Percentiles rank a stretch among this genome's conserved stretches.
Evolutionary conservation across 1,140 invertebrate genomes (phyloP).

Genomic region (Epicauta chinensis): DNA sequence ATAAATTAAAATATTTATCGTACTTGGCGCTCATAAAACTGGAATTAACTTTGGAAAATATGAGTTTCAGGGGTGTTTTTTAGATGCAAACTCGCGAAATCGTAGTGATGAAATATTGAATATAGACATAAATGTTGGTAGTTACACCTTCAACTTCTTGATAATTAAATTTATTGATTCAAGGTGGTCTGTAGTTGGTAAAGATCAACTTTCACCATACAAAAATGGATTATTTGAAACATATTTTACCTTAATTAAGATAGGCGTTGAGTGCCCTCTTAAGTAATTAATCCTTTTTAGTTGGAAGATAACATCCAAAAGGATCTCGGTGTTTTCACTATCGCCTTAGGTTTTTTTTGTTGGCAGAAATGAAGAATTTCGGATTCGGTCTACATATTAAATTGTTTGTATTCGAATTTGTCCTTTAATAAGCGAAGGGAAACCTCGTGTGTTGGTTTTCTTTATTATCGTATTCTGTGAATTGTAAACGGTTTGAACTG

Average conservation of each 20-base stretch:
- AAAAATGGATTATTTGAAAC: slow-evolving; percentile 6
- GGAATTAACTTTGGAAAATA: slow-evolving; percentile 13
- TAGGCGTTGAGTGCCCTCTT: slow-evolving; percentile 7
- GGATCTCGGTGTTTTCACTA: too few relatives aligned
- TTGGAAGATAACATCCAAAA: too few relatives aligned
- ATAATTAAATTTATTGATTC: slow-evolving; percentile 10
- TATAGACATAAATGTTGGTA: background rate
- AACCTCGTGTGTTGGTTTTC: too few relatives aligned
- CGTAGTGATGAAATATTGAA: background rate
- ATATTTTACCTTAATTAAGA: slow-evolving; percentile 14
- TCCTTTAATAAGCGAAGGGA: too few relatives aligned
- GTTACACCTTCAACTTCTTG: too few relatives aligned
- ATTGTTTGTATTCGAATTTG: too few relatives aligned
- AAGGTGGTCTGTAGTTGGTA: slow-evolving; percentile 5
- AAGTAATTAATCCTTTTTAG: slow-evolving; percentile 6
- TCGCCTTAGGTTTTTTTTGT: too few relatives aligned
- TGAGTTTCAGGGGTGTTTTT: slow-evolving; percentile 4
- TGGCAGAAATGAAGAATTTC: too few relatives aligned
- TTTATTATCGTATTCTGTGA: too few relatives aligned
- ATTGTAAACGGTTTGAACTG: too few relatives aligned
- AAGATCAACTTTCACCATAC: slow-evolving; percentile 7
- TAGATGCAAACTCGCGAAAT: background rate
- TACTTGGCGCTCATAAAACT: slow-evolving; percentile 10
- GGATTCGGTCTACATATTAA: too few relatives aligned
- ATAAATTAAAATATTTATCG: slow-evolving; percentile 15